These are phyloP conservation scores for Lagria hirta DNA, from an alignment of 2,888 invertebrate species.

Conservation along the genomic window DNA sequence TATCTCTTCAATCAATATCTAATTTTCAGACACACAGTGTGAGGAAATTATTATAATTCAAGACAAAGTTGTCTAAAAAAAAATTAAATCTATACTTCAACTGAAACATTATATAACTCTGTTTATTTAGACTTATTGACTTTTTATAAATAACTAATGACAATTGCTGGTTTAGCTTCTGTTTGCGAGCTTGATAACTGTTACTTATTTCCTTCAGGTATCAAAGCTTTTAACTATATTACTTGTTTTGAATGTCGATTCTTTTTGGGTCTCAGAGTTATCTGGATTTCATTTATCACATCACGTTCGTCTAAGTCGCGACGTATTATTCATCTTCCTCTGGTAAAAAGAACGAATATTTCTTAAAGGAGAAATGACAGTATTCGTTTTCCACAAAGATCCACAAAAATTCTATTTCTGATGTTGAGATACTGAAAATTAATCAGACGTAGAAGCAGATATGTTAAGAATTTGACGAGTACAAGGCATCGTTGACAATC, in stretches of 20 bases:
- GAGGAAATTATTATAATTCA: too few relatives aligned
- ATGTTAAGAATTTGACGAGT: slow-evolving; percentile 34
- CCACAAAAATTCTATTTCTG: slow-evolving; percentile 15
- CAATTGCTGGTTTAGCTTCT: too few relatives aligned
- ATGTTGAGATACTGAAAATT: slow-evolving; percentile 26
- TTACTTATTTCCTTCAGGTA: slow-evolving; percentile 34
- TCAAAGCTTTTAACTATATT: slow-evolving; percentile 38
- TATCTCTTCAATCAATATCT: too few relatives aligned
- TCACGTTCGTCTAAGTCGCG: slow-evolving; percentile 6
- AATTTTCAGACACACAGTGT: too few relatives aligned
- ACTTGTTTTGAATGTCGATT: slow-evolving; percentile 28
- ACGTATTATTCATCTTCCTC: slow-evolving; percentile 7
- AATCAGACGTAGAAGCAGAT: slow-evolving; percentile 31
- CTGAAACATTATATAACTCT: too few relatives aligned
- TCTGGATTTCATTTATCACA: slow-evolving; percentile 18
- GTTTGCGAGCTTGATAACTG: too few relatives aligned
- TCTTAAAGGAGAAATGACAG: slow-evolving; percentile 8
- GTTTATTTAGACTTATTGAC: too few relatives aligned
- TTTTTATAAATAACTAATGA: too few relatives aligned
- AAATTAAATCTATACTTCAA: too few relatives aligned
- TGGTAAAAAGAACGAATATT: slow-evolving; percentile 3
- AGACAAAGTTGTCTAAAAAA: too few relatives aligned
- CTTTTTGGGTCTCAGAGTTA: neutral
- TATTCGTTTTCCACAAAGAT: slow-evolving; percentile 8
- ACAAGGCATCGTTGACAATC: slow-evolving; percentile 36